Base-by-base conservation (phyloP, 1,140 invertebrate species). In the Agrilus planipennis region DNA sequence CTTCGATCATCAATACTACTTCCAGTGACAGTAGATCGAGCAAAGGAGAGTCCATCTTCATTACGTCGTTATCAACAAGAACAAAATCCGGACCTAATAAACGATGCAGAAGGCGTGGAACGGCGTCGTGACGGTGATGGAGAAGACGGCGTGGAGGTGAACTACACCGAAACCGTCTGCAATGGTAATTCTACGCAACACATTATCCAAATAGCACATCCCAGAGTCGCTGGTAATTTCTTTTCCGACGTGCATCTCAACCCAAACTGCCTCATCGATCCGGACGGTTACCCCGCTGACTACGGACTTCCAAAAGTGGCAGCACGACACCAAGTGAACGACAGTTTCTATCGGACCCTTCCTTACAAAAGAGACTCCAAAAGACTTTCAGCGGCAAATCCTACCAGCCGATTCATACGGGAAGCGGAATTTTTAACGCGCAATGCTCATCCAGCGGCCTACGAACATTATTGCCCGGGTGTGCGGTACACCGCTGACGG, bases 401-500 rank as follows among this genome's bases (percentile, higher is more conserved):
- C 72, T 3, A 70, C 73, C 45, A 68, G 69, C 46, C 66, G 77
- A 20, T 79, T 73, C 45, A 74, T 75, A 0, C 63, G 76, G 4
- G 78, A 81, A 50, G 76, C 78, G 2, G 77, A 81, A 56, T 79
- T 78, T 49, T 58, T 79, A 9, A 68, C 72, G 19, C 60, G 70
- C 10, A 67, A 70, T 21, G 40, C 54, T 5, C 60, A 61, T 42
- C 58, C 63, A 3, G 55, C 61, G 7, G 59, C 52, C 19, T 72
- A 71, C 58, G 72, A 67, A 52, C 70, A 63, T 57, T 73, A 65
- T 60, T 47, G 41, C 23, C 65, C 72, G 25, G 78, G 81, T 50
- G 72, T 84, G 6, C 68, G 83, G 46, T 84, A 84, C 55, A 84
- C 81, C 1, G 73, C 77, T 16, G 82, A 85, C 47, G 81, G 83